Conservation (phyloP, 1,140 invertebrate species). For the Aphis gossypii region DNA sequence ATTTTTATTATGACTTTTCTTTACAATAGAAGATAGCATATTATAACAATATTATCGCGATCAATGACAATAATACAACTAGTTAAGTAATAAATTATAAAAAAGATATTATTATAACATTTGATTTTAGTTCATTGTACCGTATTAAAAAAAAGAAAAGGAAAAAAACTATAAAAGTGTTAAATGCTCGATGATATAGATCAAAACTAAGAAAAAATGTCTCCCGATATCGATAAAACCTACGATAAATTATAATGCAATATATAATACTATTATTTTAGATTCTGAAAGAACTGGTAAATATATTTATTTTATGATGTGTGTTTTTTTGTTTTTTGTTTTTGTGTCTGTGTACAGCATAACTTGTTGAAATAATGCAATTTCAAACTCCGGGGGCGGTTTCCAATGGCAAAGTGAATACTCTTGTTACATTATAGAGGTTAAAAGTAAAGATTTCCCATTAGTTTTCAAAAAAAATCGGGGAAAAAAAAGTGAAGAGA, state of each 20-base stretch:
- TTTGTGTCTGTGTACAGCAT: too few species aligned
- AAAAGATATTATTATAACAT: neutral
- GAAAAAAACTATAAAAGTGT: neutral
- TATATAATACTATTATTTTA: neutral
- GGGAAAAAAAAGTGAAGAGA: too few species aligned
- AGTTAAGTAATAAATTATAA: neutral
- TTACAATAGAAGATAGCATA: neutral
- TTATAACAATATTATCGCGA: constrained; percentile 9
- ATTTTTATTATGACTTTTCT: neutral
- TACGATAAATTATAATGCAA: neutral
- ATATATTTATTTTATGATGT: too few species aligned
- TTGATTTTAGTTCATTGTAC: neutral
- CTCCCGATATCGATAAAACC: too few species aligned
- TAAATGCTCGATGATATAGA: neutral
- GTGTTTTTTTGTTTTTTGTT: too few species aligned
- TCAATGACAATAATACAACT: neutral
- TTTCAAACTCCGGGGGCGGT: too few species aligned
- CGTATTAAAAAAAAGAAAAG: neutral
- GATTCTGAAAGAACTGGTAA: too few species aligned
- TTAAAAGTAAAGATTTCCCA: too few species aligned
- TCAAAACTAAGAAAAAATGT: neutral
- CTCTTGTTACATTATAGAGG: too few species aligned
- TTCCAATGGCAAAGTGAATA: too few species aligned
- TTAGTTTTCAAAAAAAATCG: too few species aligned
- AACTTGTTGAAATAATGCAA: too few species aligned